Percentiles rank a stretch among this genome's conserved stretches.
Evolutionary conservation across 2,888 invertebrate genomes (phyloP).

Genomic region (Machimus rusticus): DNA sequence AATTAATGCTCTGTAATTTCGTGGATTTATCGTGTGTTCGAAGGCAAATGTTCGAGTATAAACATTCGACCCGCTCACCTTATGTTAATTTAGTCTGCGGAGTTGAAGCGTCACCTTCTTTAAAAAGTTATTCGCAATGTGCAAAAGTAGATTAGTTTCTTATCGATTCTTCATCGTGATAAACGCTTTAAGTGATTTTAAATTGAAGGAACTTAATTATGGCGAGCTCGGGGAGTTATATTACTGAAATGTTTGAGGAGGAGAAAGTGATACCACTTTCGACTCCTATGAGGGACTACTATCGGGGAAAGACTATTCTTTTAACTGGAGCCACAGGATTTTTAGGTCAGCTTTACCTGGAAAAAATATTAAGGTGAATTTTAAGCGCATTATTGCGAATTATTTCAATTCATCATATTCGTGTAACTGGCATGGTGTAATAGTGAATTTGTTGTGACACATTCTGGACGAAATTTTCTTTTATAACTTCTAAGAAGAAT

Average conservation of each 20-base stretch:
- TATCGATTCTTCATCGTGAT: not conserved
- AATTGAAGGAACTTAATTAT: not conserved
- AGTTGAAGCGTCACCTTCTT: not conserved
- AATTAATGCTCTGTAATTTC: not conserved
- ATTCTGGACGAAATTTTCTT: too few species aligned
- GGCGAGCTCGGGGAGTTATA: not conserved
- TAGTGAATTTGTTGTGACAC: not conserved
- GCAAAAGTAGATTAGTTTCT: not conserved
- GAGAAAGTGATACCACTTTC: not conserved
- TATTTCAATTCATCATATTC: not conserved
- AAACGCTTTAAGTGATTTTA: not conserved
- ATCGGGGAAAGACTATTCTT: slow-evolving; percentile 50
- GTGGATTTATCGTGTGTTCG: not conserved
- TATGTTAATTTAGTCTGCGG: not conserved
- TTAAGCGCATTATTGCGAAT: not conserved
- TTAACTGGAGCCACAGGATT: slow-evolving; percentile 53
- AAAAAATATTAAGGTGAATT: slow-evolving; percentile 52
- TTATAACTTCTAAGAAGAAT: too few species aligned
- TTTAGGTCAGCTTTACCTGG: slow-evolving; percentile 51
- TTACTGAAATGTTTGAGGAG: not conserved
- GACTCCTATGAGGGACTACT: slow-evolving; percentile 51
- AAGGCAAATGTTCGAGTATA: not conserved
- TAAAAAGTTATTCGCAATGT: not conserved
- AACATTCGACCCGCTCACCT: not conserved
- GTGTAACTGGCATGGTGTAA: not conserved